Evolutionary conservation across 37 sponge, comb jelly and placozoan genomes (phyloP), one percentile per base, ranked within the genome.

Genomic region (Ianthella basta): DNA sequence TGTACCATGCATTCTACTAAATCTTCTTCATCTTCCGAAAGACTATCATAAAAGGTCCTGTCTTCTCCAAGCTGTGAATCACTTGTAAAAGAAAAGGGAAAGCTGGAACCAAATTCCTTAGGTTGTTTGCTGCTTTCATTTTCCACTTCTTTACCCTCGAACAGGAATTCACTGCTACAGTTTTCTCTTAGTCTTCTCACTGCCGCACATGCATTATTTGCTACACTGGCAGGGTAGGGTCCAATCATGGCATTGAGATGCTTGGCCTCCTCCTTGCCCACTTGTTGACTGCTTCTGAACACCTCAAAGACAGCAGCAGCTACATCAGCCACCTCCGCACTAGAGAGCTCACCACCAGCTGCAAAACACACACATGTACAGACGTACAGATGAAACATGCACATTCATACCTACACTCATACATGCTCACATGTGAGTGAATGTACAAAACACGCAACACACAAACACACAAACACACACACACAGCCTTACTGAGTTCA

Each of bases 21-120:
- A 15, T 80, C 81, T 33, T 24, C 81, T 5, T 59, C 81, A 59
- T 59, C 81, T 80, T 80, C 81, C 6, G 60, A 60, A 34, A 80
- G 21, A 59, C 81, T 80, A 59, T 80, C 81, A 27, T 33, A 29
- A 24, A 8, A 32, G 12, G 33, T 21, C 24, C 21, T 30, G 56
- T 25, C 30, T 4, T 79, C 80, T 34, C 2, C 80, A 50, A 23
- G 15, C 0, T 63, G 57, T 27, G 63, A 34, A 21, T 84, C 67
- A 34, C 25, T 29, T 15, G 8, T 21, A 83, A 66, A 87, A 15
- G 72, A 79, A 33, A 93, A 93, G 4, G 35, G 30, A 74, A 93
- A 81, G 34, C 87, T 87, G n/a, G 38, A 67, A 24, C 93, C 93
- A 89, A 93, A 93, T 32, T 93, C 90, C 55, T 89, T 89, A 27